These are phyloP conservation scores for Dasysyrphus tricinctus DNA, from an alignment of 2,888 invertebrate genomes.

Conservation along the genomic window DNA sequence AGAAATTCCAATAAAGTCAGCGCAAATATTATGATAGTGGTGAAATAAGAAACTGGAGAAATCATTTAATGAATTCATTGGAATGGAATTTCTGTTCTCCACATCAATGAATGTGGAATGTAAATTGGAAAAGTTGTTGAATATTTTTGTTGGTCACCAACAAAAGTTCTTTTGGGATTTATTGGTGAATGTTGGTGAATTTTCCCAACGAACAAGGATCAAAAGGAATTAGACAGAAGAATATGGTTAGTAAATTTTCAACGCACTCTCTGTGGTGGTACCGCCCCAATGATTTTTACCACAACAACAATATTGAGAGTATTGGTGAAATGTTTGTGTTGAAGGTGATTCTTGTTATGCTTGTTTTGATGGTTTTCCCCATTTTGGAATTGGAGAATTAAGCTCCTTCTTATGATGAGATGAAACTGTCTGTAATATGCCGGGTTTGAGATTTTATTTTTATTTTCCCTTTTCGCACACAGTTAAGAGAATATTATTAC, in stretches of 20 bases:
- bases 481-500: not conserved
- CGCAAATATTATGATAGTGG: not conserved
- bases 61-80: slow-evolving; percentile 41
- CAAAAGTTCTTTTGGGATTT: slow-evolving; percentile 24
- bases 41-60: slow-evolving; percentile 29
- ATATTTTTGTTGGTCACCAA: slow-evolving; percentile 28
- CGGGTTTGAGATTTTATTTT: slow-evolving; percentile 21
- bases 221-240: slow-evolving; percentile 13
- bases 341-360: slow-evolving; percentile 2
- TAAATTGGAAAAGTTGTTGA: slow-evolving; percentile 33
- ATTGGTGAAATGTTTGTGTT: slow-evolving; percentile 27
- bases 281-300: slow-evolving; percentile 83
- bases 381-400: slow-evolving; percentile 31
- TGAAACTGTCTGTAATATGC: not conserved
- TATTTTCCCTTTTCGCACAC: slow-evolving; percentile 2
- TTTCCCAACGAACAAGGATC: slow-evolving; percentile 8
- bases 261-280: slow-evolving; percentile 77
- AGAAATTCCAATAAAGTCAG: slow-evolving; percentile 53
- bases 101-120: slow-evolving; percentile 63
- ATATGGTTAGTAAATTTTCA: slow-evolving; percentile 45
- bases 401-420: slow-evolving; percentile 12
- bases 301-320: slow-evolving; percentile 65
- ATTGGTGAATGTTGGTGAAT: slow-evolving; percentile 23
- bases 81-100: slow-evolving; percentile 25
- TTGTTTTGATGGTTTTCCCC: slow-evolving; percentile 39